Evolutionary conservation across 2,797 vertebrate genomes (phyloP).

Genomic region (Pygocentrus nattereri): DNA sequence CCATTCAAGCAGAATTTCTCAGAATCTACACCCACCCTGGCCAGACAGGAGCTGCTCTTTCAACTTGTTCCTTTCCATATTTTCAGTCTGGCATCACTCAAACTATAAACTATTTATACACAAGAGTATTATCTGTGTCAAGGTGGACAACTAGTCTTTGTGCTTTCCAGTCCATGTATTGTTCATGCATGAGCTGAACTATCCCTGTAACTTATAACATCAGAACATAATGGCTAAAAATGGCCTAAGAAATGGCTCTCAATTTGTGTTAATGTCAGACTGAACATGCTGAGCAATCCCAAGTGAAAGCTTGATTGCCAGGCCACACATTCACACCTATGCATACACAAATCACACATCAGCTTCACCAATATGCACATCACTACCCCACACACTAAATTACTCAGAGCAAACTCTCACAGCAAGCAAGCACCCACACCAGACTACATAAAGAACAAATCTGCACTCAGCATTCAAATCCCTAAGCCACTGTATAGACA

Average conservation of each 20-base stretch:
- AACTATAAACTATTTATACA: not conserved
- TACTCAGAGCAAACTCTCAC: conserved; percentile 54
- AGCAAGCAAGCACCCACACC: conserved; percentile 49
- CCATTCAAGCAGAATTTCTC: not conserved
- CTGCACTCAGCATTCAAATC: conserved; percentile 13
- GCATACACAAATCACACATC: conserved; percentile 15
- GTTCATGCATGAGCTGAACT: not conserved
- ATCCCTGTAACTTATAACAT: not conserved
- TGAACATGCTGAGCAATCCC: not conserved
- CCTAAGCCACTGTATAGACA: conserved; percentile 27
- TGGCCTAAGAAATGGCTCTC: not conserved
- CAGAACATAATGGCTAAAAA: not conserved
- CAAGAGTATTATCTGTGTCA: not conserved
- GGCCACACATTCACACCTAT: not conserved
- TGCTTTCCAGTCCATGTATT: not conserved
- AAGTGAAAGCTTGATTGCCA: not conserved
- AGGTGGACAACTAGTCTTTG: not conserved
- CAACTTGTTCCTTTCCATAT: not conserved
- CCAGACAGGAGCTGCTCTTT: not conserved
- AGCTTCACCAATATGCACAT: conserved; percentile 10
- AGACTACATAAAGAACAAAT: conserved; percentile 51
- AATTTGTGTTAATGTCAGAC: not conserved
- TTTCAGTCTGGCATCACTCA: not conserved
- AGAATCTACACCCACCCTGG: not conserved
- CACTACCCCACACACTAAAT: conserved; percentile 29